Evolutionary conservation across 2,888 invertebrate genomes (phyloP).

Genomic region (Spilosoma lubricipeda): DNA sequence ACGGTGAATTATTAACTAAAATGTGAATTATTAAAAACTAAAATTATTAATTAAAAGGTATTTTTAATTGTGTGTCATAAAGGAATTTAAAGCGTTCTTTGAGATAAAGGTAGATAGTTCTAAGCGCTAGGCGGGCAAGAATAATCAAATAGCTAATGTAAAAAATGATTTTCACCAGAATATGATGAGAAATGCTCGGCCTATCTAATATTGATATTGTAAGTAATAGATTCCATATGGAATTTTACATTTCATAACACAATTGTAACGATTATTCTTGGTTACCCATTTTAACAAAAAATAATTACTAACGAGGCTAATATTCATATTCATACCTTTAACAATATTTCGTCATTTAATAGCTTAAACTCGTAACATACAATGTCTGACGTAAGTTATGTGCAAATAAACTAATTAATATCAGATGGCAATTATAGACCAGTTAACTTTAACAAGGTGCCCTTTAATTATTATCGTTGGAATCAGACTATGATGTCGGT

Average conservation of each 20-base stretch:
- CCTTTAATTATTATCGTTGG: slow-evolving; percentile 79
- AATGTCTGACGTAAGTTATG: slow-evolving; percentile 19
- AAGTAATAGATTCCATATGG: too few species aligned
- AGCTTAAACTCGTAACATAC: not conserved
- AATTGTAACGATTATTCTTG: not conserved
- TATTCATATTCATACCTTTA: not conserved
- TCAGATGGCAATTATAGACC: slow-evolving; percentile 76
- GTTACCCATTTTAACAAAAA: not conserved
- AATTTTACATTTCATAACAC: too few species aligned
- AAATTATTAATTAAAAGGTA: too few species aligned
- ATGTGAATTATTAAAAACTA: too few species aligned
- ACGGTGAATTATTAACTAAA: too few species aligned
- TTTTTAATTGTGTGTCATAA: too few species aligned
- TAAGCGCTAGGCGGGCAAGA: not conserved
- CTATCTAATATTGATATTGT: not conserved
- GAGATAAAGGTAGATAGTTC: too few species aligned
- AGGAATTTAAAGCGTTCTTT: too few species aligned
- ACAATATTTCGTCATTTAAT: not conserved
- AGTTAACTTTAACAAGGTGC: slow-evolving; percentile 83
- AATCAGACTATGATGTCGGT: slow-evolving; percentile 76
- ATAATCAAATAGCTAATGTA: not conserved
- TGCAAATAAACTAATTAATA: slow-evolving; percentile 71
- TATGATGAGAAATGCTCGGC: not conserved
- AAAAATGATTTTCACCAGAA: not conserved
- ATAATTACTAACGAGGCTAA: not conserved